Conservation (phyloP, 2,797 vertebrate species). For the Oreonectes daqikongensis region DNA sequence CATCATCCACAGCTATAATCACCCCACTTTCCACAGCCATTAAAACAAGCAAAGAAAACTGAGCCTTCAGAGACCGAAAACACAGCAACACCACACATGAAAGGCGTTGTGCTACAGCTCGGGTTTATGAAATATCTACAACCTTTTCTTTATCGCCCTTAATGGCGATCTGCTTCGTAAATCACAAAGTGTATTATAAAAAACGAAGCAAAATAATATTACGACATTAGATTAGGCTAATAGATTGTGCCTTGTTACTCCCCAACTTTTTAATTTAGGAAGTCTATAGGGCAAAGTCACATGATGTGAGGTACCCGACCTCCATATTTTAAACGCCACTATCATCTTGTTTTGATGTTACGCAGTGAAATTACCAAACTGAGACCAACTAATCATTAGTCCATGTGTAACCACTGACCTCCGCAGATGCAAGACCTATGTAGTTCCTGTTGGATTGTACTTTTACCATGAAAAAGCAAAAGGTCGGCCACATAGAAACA, state of each 20-base stretch:
- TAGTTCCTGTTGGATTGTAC: not conserved
- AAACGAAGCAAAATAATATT: conserved; percentile 39
- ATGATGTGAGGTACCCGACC: conserved; percentile 10
- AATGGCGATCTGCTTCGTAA: conserved; percentile 48
- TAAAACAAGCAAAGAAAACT: conserved; percentile 52
- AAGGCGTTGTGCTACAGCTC: conserved; percentile 35
- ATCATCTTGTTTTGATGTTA: conserved; percentile 10
- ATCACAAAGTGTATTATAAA: conserved; percentile 37
- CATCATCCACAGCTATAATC: conserved; percentile 59
- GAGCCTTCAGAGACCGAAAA: conserved; percentile 43
- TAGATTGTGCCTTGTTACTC: conserved; percentile 16
- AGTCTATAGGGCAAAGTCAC: conserved; percentile 13
- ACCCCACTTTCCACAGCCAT: conserved; percentile 58
- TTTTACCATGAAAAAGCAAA: not conserved
- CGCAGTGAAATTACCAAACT: not conserved
- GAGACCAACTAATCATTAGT: conserved; percentile 21
- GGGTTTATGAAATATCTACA: conserved; percentile 40
- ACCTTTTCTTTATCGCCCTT: conserved; percentile 29
- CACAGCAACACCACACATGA: conserved; percentile 36
- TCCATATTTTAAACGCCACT: conserved; percentile 5
- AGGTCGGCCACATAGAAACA: not conserved
- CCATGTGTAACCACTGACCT: conserved; percentile 12
- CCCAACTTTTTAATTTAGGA: conserved; percentile 40
- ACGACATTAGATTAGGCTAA: conserved; percentile 45
- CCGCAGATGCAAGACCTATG: not conserved